These are phyloP conservation scores for Dendrolimus houi DNA, from an alignment of 2,888 invertebrate genomes.

Conservation along the genomic window DNA sequence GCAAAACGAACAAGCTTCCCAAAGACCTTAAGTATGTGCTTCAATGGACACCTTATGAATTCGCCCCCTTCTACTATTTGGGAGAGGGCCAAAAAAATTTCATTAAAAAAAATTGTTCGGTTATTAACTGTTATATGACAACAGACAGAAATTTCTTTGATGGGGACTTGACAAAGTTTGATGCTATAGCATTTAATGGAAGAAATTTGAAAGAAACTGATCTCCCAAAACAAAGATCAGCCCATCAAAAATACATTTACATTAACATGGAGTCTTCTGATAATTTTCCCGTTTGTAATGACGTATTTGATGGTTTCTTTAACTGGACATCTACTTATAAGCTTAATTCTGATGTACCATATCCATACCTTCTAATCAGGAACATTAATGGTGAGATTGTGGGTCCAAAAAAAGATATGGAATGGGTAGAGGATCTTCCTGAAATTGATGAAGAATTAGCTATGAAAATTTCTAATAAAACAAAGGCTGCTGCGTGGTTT, in stretches of 20 bases:
- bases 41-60: constrained; percentile 43
- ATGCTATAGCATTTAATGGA: constrained; percentile 56
- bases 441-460: constrained; percentile 24
- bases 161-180: constrained; percentile 39
- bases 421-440: constrained; percentile 25
- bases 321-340: constrained; percentile 64
- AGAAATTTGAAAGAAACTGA: constrained; percentile 26
- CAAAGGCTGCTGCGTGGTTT: constrained; percentile 61
- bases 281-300: constrained; percentile 45
- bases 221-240: constrained; percentile 35
- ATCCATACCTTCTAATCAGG: constrained; percentile 42
- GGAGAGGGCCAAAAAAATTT: constrained; percentile 45
- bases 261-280: constrained; percentile 58
- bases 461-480: constrained; percentile 37
- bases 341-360: constrained; percentile 55
- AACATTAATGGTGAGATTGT: constrained; percentile 35
- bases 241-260: constrained; percentile 53
- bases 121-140: constrained; percentile 51
- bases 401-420: constrained; percentile 42
- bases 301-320: constrained; percentile 47
- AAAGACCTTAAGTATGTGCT: constrained; percentile 49
- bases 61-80: constrained; percentile 41
- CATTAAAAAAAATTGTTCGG: constrained; percentile 46
- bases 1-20: constrained; percentile 33
- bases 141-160: constrained; percentile 32